phyloP scores from a whole-genome alignment of 2,888 invertebrate species.

The Brassicogethes aeneus region DNA sequence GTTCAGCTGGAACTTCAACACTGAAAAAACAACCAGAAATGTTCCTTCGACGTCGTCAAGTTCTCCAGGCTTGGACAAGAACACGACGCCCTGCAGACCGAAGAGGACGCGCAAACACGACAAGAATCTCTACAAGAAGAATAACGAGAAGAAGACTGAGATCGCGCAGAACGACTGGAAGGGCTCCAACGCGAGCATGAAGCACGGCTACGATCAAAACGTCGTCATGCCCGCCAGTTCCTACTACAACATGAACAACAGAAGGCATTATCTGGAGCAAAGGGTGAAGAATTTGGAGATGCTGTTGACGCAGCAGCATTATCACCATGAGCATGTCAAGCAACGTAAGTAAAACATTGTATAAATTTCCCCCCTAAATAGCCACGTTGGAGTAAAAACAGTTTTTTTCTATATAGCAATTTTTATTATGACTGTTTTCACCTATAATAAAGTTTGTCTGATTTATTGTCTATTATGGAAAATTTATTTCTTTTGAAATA shows the following conservation, averaged over 20 bases:
- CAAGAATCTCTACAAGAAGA: conserved; percentile 32
- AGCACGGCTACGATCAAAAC: conserved; percentile 22
- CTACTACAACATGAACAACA: conserved; percentile 33
- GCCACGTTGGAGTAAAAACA: too few species aligned
- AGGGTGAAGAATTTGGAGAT: conserved; percentile 54
- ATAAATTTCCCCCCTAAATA: too few species aligned
- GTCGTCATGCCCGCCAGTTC: conserved; percentile 29
- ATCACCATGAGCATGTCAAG: conserved; percentile 50
- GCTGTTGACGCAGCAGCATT: conserved; percentile 53
- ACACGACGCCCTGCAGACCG: conserved; percentile 33
- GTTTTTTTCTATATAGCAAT: too few species aligned
- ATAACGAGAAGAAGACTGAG: conserved; percentile 20
- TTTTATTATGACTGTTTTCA: too few species aligned
- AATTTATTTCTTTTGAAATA: too few species aligned
- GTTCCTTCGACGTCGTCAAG: conserved; percentile 29
- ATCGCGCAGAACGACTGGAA: not conserved
- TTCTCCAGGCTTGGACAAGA: conserved; percentile 24
- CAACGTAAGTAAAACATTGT: conserved; percentile 48
- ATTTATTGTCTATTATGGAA: too few species aligned
- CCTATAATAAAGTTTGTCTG: too few species aligned
- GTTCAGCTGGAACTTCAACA: conserved; percentile 17
- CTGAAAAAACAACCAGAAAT: conserved; percentile 9
- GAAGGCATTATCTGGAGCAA: conserved; percentile 47
- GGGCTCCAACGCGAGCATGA: not conserved
- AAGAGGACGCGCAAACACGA: conserved; percentile 38